A percentile compares a stretch with the other conserved stretches of the same genome.
These are phyloP conservation scores for Sitobion miscanthi DNA, from an alignment of 1,140 invertebrate species.

Conservation along the genomic window DNA sequence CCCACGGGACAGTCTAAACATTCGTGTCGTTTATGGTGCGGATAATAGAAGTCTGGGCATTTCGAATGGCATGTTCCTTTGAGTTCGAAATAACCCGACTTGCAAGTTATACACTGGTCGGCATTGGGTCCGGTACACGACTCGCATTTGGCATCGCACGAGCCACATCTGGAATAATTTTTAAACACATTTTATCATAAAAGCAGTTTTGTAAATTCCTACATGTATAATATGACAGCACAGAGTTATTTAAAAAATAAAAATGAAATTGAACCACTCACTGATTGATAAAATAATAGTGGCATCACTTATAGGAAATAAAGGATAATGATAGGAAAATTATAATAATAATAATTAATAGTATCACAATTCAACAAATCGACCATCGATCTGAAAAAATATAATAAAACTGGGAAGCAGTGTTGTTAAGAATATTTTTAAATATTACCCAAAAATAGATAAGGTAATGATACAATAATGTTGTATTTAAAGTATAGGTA, in stretches of 20 bases:
- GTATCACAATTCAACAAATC: neutral
- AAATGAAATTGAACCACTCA: neutral
- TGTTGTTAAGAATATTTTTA: neutral
- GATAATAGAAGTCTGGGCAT: conserved; percentile 76
- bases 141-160: conserved; percentile 80
- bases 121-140: conserved; percentile 80
- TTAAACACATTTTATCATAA: neutral
- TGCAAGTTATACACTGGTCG: conserved; percentile 80
- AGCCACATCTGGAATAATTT: conserved; percentile 68
- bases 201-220: neutral
- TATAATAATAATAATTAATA: neutral
- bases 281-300: neutral
- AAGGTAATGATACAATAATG: neutral
- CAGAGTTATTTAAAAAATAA: neutral
- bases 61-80: conserved; percentile 64
- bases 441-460: neutral
- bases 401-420: neutral
- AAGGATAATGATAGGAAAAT: neutral
- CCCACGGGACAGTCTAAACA: conserved; percentile 77
- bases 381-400: neutral
- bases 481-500: neutral
- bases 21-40: conserved; percentile 77
- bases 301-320: neutral
- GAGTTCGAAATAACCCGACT: conserved; percentile 60
- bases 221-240: neutral